Evolutionary conservation across 2,113 vertebrate genomes (phyloP).

Genomic region (Nibea coibor): DNA sequence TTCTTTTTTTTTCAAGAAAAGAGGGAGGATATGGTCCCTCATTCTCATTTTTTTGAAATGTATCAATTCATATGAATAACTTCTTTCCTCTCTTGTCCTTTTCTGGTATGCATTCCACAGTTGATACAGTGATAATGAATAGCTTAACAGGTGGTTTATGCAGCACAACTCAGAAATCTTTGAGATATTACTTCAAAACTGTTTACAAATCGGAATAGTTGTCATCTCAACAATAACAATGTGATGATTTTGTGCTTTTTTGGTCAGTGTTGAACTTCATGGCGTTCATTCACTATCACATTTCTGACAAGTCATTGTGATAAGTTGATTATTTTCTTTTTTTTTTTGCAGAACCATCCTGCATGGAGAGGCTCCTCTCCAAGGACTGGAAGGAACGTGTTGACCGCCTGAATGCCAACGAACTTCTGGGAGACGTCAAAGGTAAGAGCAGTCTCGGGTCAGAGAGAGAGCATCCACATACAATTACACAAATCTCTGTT

Average conservation of each 20-base stretch:
- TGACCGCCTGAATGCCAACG: conserved; percentile 91
- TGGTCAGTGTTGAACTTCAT: too few relatives aligned
- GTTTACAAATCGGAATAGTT: not conserved
- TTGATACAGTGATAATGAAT: not conserved
- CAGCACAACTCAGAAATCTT: not conserved
- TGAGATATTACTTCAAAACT: not conserved
- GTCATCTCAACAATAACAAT: not conserved
- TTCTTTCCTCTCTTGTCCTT: not conserved
- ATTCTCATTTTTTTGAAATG: not conserved
- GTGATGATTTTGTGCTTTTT: too few relatives aligned
- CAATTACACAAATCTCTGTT: not conserved
- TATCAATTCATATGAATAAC: not conserved
- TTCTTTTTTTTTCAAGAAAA: not conserved
- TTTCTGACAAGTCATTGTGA: too few relatives aligned
- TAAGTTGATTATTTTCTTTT: not conserved
- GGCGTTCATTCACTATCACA: too few relatives aligned
- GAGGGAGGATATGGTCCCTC: conserved; percentile 9
- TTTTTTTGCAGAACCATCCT: conserved; percentile 86
- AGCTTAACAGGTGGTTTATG: not conserved
- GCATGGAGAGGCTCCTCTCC: conserved; percentile 93
- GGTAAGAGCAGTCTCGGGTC: conserved; percentile 80
- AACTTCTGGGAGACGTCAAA: conserved; percentile 95
- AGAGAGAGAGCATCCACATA: not conserved
- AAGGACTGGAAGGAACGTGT: conserved; percentile 97
- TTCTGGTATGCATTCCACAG: not conserved